phyloP scores from a whole-genome alignment of 2,113 vertebrate species.

The Phrynosoma platyrhinos region DNA sequence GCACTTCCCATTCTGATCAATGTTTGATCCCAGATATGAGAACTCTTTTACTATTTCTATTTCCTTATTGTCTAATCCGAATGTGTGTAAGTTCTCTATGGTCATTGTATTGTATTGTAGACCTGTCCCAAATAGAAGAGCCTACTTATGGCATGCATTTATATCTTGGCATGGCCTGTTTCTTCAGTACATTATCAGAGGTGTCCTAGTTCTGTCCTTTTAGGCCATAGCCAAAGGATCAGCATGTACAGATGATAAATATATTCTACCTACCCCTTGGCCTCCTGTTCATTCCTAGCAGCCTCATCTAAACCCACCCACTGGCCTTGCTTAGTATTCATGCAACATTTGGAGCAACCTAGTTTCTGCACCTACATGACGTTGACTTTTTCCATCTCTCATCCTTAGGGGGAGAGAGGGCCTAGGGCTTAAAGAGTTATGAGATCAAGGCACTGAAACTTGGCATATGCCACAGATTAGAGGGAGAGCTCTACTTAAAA shows the following conservation, averaged over 20 bases:
- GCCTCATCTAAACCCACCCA: constrained; percentile 11
- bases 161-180: constrained; percentile 61
- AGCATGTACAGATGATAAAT: constrained; percentile 23
- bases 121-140: no score
- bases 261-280: constrained; percentile 35
- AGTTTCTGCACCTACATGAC: neutral
- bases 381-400: constrained; percentile 36
- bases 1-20: no score
- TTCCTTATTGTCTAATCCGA: no score
- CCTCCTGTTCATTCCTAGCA: constrained; percentile 43
- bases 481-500: constrained; percentile 59
- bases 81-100: no score
- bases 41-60: no score
- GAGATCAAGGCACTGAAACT: constrained; percentile 62
- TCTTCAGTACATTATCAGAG: neutral
- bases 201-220: constrained; percentile 30
- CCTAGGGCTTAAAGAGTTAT: constrained; percentile 61
- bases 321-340: neutral
- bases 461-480: constrained; percentile 67
- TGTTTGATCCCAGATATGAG: no score
- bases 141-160: neutral
- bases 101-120: no score
- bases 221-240: neutral
- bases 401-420: constrained; percentile 11
- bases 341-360: constrained; percentile 20